Percentiles rank a stretch among this genome's conserved stretches.
Evolutionary conservation across 2,113 vertebrate genomes (phyloP).

Genomic region (Xenus cinereus): DNA sequence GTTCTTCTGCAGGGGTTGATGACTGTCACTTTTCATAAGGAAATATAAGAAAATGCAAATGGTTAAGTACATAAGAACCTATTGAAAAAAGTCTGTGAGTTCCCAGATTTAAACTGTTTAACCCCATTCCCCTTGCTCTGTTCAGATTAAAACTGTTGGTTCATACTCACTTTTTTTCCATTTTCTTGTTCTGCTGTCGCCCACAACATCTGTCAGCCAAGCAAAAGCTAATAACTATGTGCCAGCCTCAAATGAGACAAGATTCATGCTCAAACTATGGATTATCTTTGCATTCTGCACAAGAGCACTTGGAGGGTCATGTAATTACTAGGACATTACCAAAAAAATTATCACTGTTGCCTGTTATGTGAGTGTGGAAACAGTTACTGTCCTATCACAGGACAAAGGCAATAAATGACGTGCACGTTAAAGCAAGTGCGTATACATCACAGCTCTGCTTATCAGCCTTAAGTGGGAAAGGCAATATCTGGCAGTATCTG

Average conservation of each 20-base stretch:
- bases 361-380: slow-evolving; percentile 24
- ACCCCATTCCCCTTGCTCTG: not conserved
- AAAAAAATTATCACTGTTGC: slow-evolving; percentile 59
- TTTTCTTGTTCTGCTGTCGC: slow-evolving; percentile 22
- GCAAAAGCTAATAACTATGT: slow-evolving; percentile 52
- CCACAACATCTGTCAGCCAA: slow-evolving; percentile 43
- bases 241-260: slow-evolving; percentile 48
- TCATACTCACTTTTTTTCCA: not conserved
- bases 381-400: not conserved
- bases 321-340: slow-evolving; percentile 51
- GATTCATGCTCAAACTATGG: slow-evolving; percentile 2
- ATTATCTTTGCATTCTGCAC: slow-evolving; percentile 54
- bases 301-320: slow-evolving; percentile 49
- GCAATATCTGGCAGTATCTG: not conserved
- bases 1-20: not conserved
- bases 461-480: slow-evolving; percentile 37
- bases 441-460: not conserved
- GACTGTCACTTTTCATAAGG: not conserved
- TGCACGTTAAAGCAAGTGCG: not conserved
- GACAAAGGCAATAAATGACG: slow-evolving; percentile 6
- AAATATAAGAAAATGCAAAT: not conserved
- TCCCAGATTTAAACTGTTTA: not conserved
- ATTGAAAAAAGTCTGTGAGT: not conserved
- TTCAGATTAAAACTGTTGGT: not conserved
- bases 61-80: not conserved